These are phyloP conservation scores for Drosophila arawakana DNA, from an alignment of 1,140 invertebrate species.

Conservation along the genomic window DNA sequence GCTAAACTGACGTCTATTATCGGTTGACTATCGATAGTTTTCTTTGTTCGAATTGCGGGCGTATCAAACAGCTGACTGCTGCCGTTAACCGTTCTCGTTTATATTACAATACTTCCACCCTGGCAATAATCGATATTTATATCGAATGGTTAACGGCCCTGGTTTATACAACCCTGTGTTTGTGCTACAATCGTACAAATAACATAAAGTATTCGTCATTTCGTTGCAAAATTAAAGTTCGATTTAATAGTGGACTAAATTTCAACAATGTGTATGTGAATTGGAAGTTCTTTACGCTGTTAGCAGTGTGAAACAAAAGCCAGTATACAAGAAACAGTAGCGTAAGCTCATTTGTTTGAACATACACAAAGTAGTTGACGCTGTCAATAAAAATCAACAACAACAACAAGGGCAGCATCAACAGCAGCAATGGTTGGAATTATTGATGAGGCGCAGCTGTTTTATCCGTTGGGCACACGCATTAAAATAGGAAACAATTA, in stretches of 20 bases:
- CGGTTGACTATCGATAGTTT: too few relatives aligned
- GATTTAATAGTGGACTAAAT: neutral
- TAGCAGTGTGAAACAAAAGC: slow-evolving; percentile 10
- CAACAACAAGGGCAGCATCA: slow-evolving; percentile 31
- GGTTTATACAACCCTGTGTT: slow-evolving; percentile 22
- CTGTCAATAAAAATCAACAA: slow-evolving; percentile 44
- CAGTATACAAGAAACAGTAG: neutral
- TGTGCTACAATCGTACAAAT: slow-evolving; percentile 24
- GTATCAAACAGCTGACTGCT: too few relatives aligned
- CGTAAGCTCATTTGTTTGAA: neutral
- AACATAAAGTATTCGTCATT: slow-evolving; percentile 36
- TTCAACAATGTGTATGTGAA: slow-evolving; percentile 22
- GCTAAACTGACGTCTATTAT: too few relatives aligned
- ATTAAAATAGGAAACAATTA: slow-evolving; percentile 81
- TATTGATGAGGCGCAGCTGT: slow-evolving; percentile 78
- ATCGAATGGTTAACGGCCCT: slow-evolving; percentile 2
- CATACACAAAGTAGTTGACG: slow-evolving; percentile 32
- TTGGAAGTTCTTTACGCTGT: neutral
- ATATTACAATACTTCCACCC: too few relatives aligned
- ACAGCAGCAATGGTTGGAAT: slow-evolving; percentile 79
- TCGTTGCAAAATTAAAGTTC: slow-evolving; percentile 22
- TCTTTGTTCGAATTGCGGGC: too few relatives aligned
- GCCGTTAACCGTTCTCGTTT: too few relatives aligned
- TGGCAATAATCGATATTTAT: neutral
- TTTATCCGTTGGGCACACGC: slow-evolving; percentile 78